Conservation (phyloP, 2,113 vertebrate genomes). For the Carlito syrichta region DNA sequence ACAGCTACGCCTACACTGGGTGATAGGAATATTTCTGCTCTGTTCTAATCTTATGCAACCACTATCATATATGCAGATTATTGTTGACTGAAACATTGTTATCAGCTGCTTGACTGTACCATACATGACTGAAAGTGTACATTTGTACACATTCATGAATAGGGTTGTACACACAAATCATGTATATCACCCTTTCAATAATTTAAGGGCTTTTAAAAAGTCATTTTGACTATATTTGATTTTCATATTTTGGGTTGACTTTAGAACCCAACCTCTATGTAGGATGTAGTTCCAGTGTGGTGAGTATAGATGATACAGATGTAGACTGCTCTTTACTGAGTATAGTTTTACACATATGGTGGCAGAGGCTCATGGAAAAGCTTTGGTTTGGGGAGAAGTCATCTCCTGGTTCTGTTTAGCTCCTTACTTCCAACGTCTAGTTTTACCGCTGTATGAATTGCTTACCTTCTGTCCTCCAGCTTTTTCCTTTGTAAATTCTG, state of each 20-base stretch:
- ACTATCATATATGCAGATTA: background rate
- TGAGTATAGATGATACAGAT: background rate
- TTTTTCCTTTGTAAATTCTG: constrained; percentile 23
- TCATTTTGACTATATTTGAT: background rate
- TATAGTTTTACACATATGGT: background rate
- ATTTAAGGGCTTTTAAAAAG: background rate
- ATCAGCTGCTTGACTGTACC: too few relatives aligned
- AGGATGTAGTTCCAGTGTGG: background rate
- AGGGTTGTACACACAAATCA: background rate
- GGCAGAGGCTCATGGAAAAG: background rate
- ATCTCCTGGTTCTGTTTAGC: background rate
- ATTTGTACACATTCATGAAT: background rate
- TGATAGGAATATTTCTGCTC: background rate
- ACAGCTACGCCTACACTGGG: background rate
- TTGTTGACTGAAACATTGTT: background rate
- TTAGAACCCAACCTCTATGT: background rate
- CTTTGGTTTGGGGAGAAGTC: background rate
- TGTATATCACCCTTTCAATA: background rate
- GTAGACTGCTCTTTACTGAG: background rate
- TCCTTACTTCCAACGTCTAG: background rate
- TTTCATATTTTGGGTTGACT: background rate
- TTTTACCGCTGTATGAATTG: background rate
- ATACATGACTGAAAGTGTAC: background rate
- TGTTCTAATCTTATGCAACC: background rate
- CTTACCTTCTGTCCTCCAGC: background rate